phyloP scores from a whole-genome alignment of 2,113 vertebrate species.

The Microcebus griseorufus region DNA sequence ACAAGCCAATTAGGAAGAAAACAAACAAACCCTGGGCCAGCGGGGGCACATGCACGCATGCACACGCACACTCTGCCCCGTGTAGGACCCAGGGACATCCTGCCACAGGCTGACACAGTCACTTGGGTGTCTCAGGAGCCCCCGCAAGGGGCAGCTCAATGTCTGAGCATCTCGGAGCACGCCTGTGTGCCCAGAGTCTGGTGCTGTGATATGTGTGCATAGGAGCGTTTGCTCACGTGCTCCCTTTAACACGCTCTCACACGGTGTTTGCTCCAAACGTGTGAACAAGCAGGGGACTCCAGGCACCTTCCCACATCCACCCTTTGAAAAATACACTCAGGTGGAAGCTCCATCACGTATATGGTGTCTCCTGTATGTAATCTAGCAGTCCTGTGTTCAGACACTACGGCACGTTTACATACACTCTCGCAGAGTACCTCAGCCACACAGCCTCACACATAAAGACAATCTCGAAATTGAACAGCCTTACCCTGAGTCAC shows the following conservation, averaged over 20 bases:
- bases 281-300: not conserved
- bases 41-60: conserved; percentile 40
- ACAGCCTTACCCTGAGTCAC: not conserved
- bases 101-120: not conserved
- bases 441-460: not conserved
- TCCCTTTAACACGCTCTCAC: not conserved
- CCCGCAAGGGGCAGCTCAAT: not conserved
- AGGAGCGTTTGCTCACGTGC: not conserved
- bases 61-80: conserved; percentile 24
- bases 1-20: conserved; percentile 87
- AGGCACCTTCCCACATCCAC: not conserved
- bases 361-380: not conserved
- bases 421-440: not conserved
- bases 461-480: not conserved
- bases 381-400: not conserved
- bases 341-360: not conserved
- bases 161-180: not conserved
- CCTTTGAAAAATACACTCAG: not conserved
- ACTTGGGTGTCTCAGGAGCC: conserved; percentile 13
- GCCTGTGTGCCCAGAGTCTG: not conserved
- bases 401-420: not conserved
- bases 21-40: conserved; percentile 83
- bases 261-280: not conserved
- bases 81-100: not conserved
- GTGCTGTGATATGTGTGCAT: rapidly evolving